Evolutionary conservation across 2,113 vertebrate species (phyloP), one percentile per base, ranked within the genome.

Genomic region (Patagioenas fasciata): DNA sequence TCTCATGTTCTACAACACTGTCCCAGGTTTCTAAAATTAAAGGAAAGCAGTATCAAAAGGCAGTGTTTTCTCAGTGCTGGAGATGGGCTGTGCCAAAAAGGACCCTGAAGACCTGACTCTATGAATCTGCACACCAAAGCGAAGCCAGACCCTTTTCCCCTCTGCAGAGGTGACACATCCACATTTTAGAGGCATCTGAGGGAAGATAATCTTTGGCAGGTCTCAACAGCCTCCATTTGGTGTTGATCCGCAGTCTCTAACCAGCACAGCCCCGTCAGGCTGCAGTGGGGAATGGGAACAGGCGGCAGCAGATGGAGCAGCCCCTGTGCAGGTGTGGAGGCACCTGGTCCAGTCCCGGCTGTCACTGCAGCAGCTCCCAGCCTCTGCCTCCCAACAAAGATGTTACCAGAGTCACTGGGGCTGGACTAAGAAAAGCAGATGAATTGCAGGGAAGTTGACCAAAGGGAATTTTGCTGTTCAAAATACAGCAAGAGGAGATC

Each of bases 161-260:
- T 21, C 23, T 21, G 29, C 19, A 17, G 29, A 44, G 6, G 13
- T 7, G 32, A 62, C 18, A 4, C 23, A 23, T 54, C 23, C 16
- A 2, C 13, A 18, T 36, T 51, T 24, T n/a, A 48, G 15, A 9
- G 25, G 8, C 2, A 1, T 21, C 31, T 0, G 1, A 34, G 34
- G n/a, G 9, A 51, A 38, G 26, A 50, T 13, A 50, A 57, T 21
- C 32, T 42, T 31, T 2, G 16, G 71, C 12, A 47, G 29, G 47
- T 28, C 24, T 47, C 2, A 0, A 0, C 44, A 36, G 44, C 15
- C 51, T 54, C 66, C 1, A 0, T 19, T 44, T 15, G 9, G 11
- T 7, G 4, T 4, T 15, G 36, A 19, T 66, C 24, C 13, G 3
- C 19, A 24, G 28, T 7, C 28, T 44, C 18, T 3, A 16, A 10